Conservation (phyloP, 1,140 invertebrate genomes). For the Medauroidea extradentata region DNA sequence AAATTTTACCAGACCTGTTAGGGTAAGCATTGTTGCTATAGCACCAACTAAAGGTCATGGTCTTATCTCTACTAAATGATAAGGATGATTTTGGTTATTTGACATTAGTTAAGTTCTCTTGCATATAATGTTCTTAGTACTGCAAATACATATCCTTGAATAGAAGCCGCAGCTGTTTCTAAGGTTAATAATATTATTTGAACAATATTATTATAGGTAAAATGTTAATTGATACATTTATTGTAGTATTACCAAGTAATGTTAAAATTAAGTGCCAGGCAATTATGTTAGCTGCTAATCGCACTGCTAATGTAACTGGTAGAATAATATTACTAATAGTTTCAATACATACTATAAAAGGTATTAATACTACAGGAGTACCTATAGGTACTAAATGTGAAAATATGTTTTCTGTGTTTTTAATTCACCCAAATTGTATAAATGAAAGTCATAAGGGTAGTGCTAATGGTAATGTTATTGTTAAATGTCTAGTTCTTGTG, state of each 20-base stretch:
- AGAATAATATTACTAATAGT: background rate
- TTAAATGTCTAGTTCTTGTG: conserved; percentile 55
- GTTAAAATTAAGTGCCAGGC: conserved; percentile 57
- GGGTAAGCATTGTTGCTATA: no score
- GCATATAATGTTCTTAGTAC: no score
- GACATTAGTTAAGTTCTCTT: no score
- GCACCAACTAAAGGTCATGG: no score
- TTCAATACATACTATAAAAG: conserved; percentile 45
- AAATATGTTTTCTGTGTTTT: conserved; percentile 44
- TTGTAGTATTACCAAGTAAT: conserved; percentile 45
- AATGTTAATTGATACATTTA: conserved; percentile 40
- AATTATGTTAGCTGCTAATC: conserved; percentile 61
- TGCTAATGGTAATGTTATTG: conserved; percentile 41
- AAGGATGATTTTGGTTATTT: no score
- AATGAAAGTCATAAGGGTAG: conserved; percentile 32
- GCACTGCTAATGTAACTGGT: no score
- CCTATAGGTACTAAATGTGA: conserved; percentile 56
- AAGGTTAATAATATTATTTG: conserved; percentile 47
- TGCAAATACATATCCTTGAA: no score
- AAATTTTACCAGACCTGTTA: no score
- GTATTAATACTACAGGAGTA: conserved; percentile 40
- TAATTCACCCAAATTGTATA: conserved; percentile 46
- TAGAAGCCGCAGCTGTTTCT: no score
- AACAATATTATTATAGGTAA: conserved; percentile 19
- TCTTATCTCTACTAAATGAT: no score